Base-by-base conservation (phyloP, 1,140 invertebrate genomes). In the Euborellia annulipes region DNA sequence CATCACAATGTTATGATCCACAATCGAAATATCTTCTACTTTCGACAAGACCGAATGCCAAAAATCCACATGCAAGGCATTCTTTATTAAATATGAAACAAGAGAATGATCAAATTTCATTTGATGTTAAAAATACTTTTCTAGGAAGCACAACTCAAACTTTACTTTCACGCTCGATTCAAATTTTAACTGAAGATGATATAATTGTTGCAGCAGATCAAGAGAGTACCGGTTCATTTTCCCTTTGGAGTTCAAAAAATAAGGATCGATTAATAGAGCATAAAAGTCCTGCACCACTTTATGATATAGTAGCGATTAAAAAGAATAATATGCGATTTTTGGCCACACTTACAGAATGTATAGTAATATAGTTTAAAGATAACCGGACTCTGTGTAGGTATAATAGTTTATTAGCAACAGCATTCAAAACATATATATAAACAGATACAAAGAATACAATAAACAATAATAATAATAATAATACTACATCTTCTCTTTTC, bases 1-100 rank as follows among this genome's bases (percentile, higher is more conserved):
- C 76, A 46, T 82, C 79, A 17, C 63, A 85, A 38, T 65, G 70
- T 14, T 81, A 81, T 50, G 79, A 89, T 52, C 54, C 63, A 0
- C 60, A 64, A 2, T 71, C 73, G 2, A 68, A 78, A 37, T 74
- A 82, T 49, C n/a, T 50, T 3, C 50, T 83, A 1, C 58, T 83
- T 17, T 76, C 77, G 0, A 71, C 70, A 8, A 65, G 80, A 22
- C 70, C 75, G 4, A 75, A 68, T 52, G 21, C 51, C 0, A 62
- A 61, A 18, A 60, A 67, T 36, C 62, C 68, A 0, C 62, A 72
- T 19, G 72, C 79, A 0, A 66, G 77, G 16, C 75, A 86, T 49
- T 27, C 23, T 6, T 27, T 27, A 27, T 27, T 27, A 27, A 27
- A 27, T 11, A 6, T 27, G 11, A 6, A 4, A 11, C 4, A 27